phyloP scores from a whole-genome alignment of 2,888 invertebrate genomes.

The Limenitis camilla region DNA sequence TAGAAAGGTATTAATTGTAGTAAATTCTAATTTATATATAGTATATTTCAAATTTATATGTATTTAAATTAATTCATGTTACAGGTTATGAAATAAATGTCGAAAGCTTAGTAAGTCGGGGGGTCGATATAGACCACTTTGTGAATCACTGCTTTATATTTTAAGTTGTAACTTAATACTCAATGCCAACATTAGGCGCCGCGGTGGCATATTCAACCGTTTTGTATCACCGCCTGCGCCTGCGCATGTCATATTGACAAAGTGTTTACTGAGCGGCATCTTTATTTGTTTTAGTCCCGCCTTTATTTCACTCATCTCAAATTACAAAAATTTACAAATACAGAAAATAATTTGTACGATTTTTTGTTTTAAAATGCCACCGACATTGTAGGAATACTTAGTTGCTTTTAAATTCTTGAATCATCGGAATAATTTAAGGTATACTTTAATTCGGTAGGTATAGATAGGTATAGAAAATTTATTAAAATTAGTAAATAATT shows the following conservation, averaged over 20 bases:
- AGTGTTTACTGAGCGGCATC: conserved; percentile 43
- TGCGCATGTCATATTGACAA: conserved; percentile 47
- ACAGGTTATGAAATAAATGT: no score
- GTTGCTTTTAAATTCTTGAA: no score
- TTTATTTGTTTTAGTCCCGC: conserved; percentile 29
- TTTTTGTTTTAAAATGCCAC: neutral
- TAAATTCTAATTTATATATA: no score
- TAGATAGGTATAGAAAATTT: no score
- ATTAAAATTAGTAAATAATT: no score
- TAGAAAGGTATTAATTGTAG: no score
- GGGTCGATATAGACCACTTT: neutral
- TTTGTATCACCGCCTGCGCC: conserved; percentile 43
- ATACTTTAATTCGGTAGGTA: no score
- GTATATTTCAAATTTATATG: no score
- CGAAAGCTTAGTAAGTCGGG: no score
- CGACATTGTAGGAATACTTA: neutral
- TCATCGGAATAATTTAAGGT: no score
- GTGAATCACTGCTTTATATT: conserved; percentile 31
- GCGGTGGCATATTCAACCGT: conserved; percentile 39
- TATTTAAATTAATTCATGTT: no score
- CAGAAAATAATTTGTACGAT: neutral
- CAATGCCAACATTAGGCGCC: conserved; percentile 33
- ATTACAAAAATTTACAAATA: conserved; percentile 2
- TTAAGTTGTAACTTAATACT: conserved; percentile 60
- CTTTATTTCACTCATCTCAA: conserved; percentile 15